phyloP scores from a whole-genome alignment of 2,888 invertebrate genomes.

The Lucinisca nassula region DNA sequence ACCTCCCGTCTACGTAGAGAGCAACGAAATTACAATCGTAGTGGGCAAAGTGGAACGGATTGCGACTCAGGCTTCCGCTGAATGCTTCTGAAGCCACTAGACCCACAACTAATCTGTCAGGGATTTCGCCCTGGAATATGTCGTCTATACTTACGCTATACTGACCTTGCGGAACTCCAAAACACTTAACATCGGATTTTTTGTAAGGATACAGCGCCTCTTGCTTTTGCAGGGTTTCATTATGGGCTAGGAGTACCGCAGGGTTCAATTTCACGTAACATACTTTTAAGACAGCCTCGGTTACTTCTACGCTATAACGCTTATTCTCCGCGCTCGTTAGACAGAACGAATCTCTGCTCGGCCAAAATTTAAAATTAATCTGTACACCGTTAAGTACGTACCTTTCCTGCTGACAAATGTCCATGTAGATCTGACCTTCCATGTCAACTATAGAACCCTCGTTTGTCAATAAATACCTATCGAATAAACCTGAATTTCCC shows the following conservation, averaged over 20 bases:
- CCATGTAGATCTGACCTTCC: not conserved
- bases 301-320: constrained; percentile 24
- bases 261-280: constrained; percentile 42
- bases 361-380: not conserved
- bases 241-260: not conserved
- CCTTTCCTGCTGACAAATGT: not conserved
- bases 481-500: not conserved
- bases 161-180: not conserved
- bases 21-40: constrained; percentile 5
- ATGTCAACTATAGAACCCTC: not conserved
- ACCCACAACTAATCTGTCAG: not conserved
- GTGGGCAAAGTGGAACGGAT: constrained; percentile 14
- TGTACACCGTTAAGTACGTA: not conserved
- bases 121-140: not conserved
- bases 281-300: constrained; percentile 50
- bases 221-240: not conserved
- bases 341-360: not conserved
- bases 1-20: not conserved
- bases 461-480: not conserved
- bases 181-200: not conserved
- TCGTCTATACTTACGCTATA: not conserved
- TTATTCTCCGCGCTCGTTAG: not conserved
- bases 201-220: not conserved
- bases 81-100: not conserved
- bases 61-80: not conserved